Conservation (phyloP, 2,797 vertebrate species). For the Lateolabrax maculatus region DNA sequence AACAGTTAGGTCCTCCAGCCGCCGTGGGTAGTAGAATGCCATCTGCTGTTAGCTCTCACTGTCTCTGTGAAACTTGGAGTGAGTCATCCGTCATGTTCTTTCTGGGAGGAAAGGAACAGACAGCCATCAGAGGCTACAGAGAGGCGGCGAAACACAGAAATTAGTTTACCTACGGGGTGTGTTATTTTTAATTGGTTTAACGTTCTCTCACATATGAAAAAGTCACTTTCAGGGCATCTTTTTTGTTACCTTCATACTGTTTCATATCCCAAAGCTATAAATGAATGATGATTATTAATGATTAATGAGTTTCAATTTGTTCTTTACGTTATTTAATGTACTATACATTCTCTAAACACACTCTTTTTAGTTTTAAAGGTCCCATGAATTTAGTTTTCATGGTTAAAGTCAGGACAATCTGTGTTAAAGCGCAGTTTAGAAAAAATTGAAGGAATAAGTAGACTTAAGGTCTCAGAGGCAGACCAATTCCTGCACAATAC, state of each 20-base stretch:
- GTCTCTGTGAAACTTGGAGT: constrained; percentile 19
- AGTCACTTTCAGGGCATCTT: background rate
- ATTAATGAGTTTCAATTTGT: background rate
- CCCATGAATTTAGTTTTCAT: background rate
- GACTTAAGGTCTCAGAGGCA: background rate
- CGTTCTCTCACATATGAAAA: constrained; percentile 1
- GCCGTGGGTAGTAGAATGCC: constrained; percentile 15
- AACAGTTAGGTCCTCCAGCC: constrained; percentile 30
- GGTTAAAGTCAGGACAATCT: background rate
- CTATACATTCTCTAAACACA: no score
- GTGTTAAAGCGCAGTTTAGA: background rate
- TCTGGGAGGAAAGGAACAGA: constrained; percentile 39
- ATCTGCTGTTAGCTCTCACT: constrained; percentile 45
- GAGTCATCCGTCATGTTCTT: constrained; percentile 36
- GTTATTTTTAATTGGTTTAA: background rate
- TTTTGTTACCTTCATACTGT: background rate
- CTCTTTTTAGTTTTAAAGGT: background rate
- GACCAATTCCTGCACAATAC: background rate
- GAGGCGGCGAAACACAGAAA: background rate
- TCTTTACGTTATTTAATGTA: no score
- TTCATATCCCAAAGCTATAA: background rate
- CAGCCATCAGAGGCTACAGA: background rate
- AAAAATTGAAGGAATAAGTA: background rate
- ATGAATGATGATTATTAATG: background rate
- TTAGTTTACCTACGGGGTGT: background rate